Evolutionary conservation across 2,797 vertebrate species (phyloP).

Genomic region (Halcyon badia): DNA sequence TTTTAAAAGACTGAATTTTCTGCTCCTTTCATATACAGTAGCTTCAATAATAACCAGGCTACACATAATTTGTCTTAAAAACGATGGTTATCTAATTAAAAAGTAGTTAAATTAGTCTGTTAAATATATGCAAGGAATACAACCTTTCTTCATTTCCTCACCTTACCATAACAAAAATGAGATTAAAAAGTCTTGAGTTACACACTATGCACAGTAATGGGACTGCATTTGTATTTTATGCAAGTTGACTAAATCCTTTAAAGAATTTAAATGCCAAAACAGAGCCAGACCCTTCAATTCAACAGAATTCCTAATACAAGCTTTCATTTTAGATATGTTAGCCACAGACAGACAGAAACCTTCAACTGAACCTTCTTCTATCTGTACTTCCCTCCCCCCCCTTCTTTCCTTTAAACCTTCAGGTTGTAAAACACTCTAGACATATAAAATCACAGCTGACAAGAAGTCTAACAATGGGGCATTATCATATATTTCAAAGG

Average conservation of each 20-base stretch:
- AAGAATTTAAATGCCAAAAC: neutral
- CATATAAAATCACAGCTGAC: neutral
- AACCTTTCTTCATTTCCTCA: neutral
- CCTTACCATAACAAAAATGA: neutral
- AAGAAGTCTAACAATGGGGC: neutral
- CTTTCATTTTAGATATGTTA: neutral
- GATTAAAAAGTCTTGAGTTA: neutral
- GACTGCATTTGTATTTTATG: neutral
- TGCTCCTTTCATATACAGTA: neutral
- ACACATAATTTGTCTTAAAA: neutral
- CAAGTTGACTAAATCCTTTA: neutral
- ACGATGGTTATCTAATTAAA: neutral
- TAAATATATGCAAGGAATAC: neutral
- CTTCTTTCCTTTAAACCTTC: neutral
- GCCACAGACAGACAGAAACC: neutral
- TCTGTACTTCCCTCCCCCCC: rapidly evolving
- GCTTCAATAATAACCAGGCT: neutral
- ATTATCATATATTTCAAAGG: neutral
- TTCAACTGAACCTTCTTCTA: neutral
- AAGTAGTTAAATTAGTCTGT: neutral
- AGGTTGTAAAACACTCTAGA: neutral
- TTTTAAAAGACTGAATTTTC: neutral
- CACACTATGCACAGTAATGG: rapidly evolving
- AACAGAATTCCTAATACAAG: neutral
- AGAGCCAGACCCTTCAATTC: neutral